Percentiles rank a stretch among this genome's conserved stretches.
These are phyloP conservation scores for Zoanthus sansibaricus DNA, from an alignment of 92 coral and sea anemone species.

Conservation along the genomic window DNA sequence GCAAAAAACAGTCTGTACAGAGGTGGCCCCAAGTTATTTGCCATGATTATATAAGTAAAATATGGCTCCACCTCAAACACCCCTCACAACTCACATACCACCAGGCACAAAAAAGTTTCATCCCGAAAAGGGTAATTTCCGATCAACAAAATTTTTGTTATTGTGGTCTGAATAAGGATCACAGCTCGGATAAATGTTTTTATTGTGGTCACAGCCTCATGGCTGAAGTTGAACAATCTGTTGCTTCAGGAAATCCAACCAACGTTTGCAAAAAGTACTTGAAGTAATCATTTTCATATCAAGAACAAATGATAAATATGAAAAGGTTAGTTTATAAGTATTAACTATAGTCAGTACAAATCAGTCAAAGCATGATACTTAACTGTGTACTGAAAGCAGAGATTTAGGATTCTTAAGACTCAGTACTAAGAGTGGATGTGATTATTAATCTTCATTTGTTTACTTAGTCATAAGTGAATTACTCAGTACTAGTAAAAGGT, in stretches of 20 bases:
- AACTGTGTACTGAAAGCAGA: background rate
- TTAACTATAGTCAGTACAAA: background rate
- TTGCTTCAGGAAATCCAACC: background rate
- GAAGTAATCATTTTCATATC: constrained; percentile 2
- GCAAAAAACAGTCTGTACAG: constrained; percentile 15
- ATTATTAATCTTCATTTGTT: too few species aligned
- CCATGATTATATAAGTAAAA: constrained; percentile 1
- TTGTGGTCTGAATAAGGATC: constrained; percentile 3
- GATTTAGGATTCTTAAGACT: too few species aligned
- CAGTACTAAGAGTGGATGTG: too few species aligned
- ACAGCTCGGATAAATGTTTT: background rate
- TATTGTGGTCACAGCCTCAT: constrained; percentile 9
- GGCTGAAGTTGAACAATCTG: background rate
- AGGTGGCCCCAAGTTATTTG: constrained; percentile 4
- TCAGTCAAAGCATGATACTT: background rate
- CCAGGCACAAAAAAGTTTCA: constrained; percentile 2
- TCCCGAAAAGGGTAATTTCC: background rate
- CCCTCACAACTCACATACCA: constrained; percentile 11
- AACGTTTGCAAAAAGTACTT: background rate
- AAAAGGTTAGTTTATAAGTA: background rate
- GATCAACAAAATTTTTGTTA: background rate
- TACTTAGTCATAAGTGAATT: too few species aligned
- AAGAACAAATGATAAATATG: too few species aligned
- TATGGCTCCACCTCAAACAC: constrained; percentile 1
- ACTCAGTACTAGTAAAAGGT: too few species aligned